Evolutionary conservation across 2,888 invertebrate genomes (phyloP).

Genomic region (Bugula neritina): DNA sequence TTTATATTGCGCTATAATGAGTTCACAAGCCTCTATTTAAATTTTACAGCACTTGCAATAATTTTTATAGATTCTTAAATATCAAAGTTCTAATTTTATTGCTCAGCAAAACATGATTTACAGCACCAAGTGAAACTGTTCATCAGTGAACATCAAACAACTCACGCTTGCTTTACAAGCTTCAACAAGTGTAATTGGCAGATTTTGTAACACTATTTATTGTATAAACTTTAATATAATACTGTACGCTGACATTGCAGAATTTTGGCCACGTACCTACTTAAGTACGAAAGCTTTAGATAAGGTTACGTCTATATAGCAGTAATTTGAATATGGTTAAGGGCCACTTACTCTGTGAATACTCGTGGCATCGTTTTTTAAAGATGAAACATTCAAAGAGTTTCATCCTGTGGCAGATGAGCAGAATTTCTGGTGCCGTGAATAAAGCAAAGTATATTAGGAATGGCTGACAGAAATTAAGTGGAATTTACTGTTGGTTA

Average conservation of each 20-base stretch:
- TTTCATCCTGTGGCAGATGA: neutral
- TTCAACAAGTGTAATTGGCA: neutral
- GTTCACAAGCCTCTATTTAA: too few relatives aligned
- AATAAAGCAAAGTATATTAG: neutral
- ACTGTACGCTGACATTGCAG: neutral
- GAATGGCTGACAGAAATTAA: neutral
- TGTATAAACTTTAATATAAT: neutral
- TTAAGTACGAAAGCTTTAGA: neutral
- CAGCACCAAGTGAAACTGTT: neutral
- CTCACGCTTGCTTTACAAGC: neutral
- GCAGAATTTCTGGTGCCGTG: slow-evolving; percentile 7
- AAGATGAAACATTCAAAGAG: too few relatives aligned
- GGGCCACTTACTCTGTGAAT: neutral
- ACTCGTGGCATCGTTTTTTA: too few relatives aligned
- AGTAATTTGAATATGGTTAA: neutral
- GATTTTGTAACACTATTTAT: neutral
- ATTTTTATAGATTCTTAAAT: neutral
- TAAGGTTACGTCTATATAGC: neutral
- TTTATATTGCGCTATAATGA: too few relatives aligned
- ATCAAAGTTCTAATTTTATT: neutral
- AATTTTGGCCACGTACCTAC: neutral
- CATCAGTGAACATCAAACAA: slow-evolving; percentile 12
- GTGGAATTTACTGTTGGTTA: too few relatives aligned
- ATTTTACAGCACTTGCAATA: too few relatives aligned
- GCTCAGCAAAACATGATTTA: neutral